Evolutionary conservation across 2,797 vertebrate species (phyloP).

Genomic region (Coendou prehensilis): DNA sequence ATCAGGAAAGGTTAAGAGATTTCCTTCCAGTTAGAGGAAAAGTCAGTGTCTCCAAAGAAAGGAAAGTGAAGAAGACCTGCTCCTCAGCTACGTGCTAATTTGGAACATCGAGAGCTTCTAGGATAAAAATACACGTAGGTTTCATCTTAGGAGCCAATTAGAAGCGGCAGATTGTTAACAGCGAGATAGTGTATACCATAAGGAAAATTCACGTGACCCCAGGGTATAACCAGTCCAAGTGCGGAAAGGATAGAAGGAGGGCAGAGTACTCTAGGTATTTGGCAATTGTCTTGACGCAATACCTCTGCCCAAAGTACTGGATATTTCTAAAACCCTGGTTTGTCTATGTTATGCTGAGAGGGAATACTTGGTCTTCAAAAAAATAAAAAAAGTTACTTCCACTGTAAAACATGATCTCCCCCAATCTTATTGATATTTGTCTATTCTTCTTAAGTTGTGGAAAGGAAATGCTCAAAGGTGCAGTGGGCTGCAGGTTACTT

Average conservation of each 20-base stretch:
- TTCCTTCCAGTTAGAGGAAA: constrained; percentile 51
- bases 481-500: background rate
- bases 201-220: background rate
- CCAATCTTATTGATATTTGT: background rate
- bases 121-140: constrained; percentile 25
- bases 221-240: background rate
- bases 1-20: constrained; percentile 77
- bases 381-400: background rate
- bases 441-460: background rate
- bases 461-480: background rate
- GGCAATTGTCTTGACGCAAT: background rate
- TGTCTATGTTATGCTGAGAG: background rate
- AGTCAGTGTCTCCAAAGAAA: constrained; percentile 41
- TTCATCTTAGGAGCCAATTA: constrained; percentile 53
- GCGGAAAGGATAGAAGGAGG: background rate
- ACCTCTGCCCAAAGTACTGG: background rate
- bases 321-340: background rate
- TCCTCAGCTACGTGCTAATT: constrained; percentile 52
- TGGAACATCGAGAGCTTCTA: constrained; percentile 49
- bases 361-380: background rate
- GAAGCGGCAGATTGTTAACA: background rate
- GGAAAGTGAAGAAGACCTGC: constrained; percentile 6
- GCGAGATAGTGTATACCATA: background rate
- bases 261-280: fast-evolving
- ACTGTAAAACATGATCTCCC: background rate